phyloP scores from a whole-genome alignment of 2,888 invertebrate species.

The Orchesellides sinensis region DNA sequence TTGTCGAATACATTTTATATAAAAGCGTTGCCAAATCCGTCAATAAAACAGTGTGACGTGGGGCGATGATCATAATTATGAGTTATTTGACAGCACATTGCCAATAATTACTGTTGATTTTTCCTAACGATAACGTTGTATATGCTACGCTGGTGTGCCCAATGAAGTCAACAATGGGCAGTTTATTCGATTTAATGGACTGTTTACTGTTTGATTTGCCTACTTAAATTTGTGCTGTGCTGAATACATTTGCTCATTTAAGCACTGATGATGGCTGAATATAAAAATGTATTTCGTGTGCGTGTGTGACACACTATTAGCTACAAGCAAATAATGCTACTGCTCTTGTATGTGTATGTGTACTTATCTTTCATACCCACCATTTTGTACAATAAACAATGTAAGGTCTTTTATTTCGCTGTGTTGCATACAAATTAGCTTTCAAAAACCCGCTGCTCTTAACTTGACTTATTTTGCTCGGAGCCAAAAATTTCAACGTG shows the following conservation, averaged over 20 bases:
- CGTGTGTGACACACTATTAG: constrained; percentile 3
- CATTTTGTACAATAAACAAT: constrained; percentile 30
- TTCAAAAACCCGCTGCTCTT: constrained; percentile 41
- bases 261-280: too few relatives aligned
- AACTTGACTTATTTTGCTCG: constrained; percentile 13
- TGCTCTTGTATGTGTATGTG: background rate
- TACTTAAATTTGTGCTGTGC: background rate
- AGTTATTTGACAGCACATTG: constrained; percentile 52
- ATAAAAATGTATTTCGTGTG: background rate
- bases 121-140: background rate
- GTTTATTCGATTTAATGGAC: background rate
- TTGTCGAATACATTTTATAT: background rate
- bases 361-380: background rate
- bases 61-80: constrained; percentile 48
- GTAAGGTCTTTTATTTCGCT: background rate
- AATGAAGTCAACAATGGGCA: constrained; percentile 33
- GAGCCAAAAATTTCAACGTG: constrained; percentile 24
- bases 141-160: constrained; percentile 24
- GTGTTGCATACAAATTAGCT: constrained; percentile 54
- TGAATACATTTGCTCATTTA: background rate
- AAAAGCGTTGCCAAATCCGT: constrained; percentile 1
- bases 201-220: background rate
- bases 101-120: constrained; percentile 22
- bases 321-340: background rate
- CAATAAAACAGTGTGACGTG: constrained; percentile 11